These are phyloP conservation scores for Cyrtodaria siliqua DNA, from an alignment of 2,888 invertebrate species.

Conservation along the genomic window DNA sequence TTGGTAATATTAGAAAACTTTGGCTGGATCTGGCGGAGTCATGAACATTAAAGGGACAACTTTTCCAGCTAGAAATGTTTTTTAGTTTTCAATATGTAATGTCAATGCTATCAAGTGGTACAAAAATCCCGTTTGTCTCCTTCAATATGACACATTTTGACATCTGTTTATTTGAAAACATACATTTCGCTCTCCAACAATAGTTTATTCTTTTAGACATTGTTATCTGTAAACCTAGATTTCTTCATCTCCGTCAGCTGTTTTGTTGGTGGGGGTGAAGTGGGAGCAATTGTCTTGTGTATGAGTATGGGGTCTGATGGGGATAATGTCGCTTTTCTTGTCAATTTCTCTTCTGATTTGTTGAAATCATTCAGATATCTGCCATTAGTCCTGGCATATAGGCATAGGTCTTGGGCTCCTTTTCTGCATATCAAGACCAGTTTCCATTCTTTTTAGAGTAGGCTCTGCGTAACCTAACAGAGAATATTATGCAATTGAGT, in stretches of 20 bases:
- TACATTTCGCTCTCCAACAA: too few relatives aligned
- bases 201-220: too few relatives aligned
- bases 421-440: not conserved
- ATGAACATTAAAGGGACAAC: too few relatives aligned
- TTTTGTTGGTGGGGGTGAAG: slow-evolving; percentile 8
- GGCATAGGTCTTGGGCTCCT: slow-evolving; percentile 4
- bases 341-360: not conserved
- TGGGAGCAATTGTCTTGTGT: not conserved
- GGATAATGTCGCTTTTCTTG: not conserved
- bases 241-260: not conserved
- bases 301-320: not conserved
- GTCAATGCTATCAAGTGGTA: too few relatives aligned
- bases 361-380: not conserved
- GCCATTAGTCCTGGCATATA: not conserved
- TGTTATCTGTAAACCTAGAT: slow-evolving; percentile 6
- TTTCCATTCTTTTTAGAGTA: not conserved
- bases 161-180: too few relatives aligned
- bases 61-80: too few relatives aligned
- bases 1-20: too few relatives aligned
- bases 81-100: too few relatives aligned
- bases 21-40: too few relatives aligned
- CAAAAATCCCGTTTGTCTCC: too few relatives aligned
- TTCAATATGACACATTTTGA: too few relatives aligned
- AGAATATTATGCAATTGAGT: not conserved
- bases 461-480: not conserved